phyloP scores from a whole-genome alignment of 2,113 vertebrate species.

The Mirounga angustirostris region DNA sequence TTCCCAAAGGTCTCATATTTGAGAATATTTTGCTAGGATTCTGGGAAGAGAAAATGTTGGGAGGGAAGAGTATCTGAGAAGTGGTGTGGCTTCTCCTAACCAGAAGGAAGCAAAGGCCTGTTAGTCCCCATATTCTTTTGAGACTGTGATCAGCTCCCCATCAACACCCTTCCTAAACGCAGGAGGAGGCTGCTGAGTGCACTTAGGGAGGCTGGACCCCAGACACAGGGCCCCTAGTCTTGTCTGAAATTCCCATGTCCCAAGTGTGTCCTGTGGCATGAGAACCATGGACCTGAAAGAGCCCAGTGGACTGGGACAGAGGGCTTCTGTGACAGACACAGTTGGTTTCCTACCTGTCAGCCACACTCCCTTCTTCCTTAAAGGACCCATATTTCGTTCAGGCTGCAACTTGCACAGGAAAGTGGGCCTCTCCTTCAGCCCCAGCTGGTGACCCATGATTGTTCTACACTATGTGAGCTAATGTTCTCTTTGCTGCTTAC shows the following conservation, averaged over 20 bases:
- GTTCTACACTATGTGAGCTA: neutral
- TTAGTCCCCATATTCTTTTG: neutral
- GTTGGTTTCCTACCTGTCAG: neutral
- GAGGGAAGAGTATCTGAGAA: neutral
- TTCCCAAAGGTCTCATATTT: neutral
- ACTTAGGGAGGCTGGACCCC: neutral
- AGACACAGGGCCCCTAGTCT: neutral
- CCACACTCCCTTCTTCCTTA: neutral
- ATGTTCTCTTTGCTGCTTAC: neutral
- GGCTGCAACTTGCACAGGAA: neutral
- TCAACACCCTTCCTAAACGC: neutral
- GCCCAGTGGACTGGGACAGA: neutral
- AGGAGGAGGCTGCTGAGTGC: neutral
- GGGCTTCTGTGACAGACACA: neutral
- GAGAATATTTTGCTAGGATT: neutral
- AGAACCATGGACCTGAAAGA: neutral
- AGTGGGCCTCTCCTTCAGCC: neutral
- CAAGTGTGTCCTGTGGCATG: neutral
- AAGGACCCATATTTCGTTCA: neutral
- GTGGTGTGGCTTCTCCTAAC: neutral
- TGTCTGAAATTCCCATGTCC: neutral
- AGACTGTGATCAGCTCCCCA: neutral
- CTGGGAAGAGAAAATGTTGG: neutral
- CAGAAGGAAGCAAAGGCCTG: neutral
- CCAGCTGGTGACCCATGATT: neutral